phyloP scores from a whole-genome alignment of 2,888 invertebrate species.

The Macrosiphum euphorbiae region DNA sequence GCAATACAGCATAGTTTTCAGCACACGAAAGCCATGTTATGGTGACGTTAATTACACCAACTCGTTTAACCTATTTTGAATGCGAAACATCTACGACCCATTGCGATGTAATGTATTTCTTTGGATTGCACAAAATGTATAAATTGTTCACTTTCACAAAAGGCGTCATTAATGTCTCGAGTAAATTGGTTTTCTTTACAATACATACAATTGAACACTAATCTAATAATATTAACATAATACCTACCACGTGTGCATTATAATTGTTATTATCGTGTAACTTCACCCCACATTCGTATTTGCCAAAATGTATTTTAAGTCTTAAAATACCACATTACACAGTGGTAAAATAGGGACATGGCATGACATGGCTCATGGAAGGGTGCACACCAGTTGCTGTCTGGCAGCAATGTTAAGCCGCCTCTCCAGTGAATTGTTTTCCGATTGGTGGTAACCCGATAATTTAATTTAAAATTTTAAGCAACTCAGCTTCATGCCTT shows the following conservation, averaged over 20 bases:
- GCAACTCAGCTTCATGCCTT: not conserved
- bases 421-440: not conserved
- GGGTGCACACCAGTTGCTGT: not conserved
- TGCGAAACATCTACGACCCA: not conserved
- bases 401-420: not conserved
- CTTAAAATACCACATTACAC: not conserved
- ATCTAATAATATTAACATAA: not conserved
- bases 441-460: not conserved
- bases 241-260: not conserved
- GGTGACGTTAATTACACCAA: not conserved
- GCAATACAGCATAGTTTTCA: not conserved
- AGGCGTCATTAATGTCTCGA: not conserved
- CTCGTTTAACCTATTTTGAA: not conserved
- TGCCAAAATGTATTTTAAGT: not conserved
- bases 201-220: not conserved
- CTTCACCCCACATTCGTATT: not conserved
- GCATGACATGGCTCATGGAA: not conserved
- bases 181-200: not conserved
- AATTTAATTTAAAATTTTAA: not conserved
- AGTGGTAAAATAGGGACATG: not conserved
- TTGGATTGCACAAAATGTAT: not conserved
- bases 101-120: not conserved
- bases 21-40: not conserved
- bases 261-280: not conserved
- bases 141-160: not conserved